These are phyloP conservation scores for Monarcha castaneiventris DNA, from an alignment of 2,113 vertebrate species.

Conservation along the genomic window DNA sequence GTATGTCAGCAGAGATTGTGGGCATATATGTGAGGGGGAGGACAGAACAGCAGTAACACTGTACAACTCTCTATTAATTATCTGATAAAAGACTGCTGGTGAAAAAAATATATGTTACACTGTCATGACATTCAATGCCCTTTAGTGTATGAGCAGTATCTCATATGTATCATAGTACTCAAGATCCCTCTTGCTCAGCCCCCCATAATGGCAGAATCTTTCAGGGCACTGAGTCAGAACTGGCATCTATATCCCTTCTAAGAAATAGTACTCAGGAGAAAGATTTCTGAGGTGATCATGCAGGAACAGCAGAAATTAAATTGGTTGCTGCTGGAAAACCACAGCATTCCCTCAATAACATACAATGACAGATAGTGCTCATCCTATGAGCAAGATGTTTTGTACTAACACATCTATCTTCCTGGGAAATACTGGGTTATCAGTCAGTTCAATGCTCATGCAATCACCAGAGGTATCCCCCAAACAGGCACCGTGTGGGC, in stretches of 20 bases:
- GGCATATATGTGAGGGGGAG: neutral
- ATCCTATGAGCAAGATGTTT: rapidly evolving
- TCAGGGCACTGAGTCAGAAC: neutral
- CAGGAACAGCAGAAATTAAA: neutral
- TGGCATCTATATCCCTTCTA: neutral
- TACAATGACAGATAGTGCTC: rapidly evolving
- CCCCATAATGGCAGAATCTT: neutral
- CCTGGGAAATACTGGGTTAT: neutral
- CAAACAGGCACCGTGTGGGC: rapidly evolving
- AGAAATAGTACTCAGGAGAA: neutral
- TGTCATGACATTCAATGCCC: neutral
- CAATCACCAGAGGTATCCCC: neutral
- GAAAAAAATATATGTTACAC: neutral
- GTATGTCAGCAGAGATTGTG: neutral
- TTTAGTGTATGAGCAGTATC: neutral
- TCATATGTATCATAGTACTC: neutral
- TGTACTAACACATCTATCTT: neutral
- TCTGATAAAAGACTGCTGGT: neutral
- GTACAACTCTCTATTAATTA: neutral
- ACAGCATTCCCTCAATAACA: neutral
- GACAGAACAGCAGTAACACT: neutral
- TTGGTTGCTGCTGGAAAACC: neutral
- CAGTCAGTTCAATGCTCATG: neutral
- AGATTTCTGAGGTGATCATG: neutral
- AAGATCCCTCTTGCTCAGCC: neutral